Conservation (phyloP, 2,888 invertebrate genomes). For the Clanis bilineata region DNA sequence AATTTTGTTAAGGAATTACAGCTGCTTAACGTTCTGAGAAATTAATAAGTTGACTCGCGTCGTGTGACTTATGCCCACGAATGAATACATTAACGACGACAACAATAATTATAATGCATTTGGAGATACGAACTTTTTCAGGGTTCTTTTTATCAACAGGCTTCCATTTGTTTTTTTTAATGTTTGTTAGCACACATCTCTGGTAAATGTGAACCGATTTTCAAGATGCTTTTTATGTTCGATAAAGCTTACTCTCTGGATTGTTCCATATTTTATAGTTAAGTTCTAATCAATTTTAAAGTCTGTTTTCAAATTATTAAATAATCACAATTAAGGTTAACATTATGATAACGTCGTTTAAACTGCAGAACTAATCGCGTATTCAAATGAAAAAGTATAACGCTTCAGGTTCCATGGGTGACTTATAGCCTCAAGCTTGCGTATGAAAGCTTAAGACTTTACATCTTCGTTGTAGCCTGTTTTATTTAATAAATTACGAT, state of each 20-base stretch:
- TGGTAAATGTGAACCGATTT: too few species aligned
- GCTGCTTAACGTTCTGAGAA: constrained; percentile 3
- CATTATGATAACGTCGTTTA: neutral
- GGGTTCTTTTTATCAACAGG: too few species aligned
- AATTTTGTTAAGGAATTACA: neutral
- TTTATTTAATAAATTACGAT: constrained; percentile 28
- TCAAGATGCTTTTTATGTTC: too few species aligned
- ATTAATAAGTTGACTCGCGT: neutral
- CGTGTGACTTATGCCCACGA: constrained; percentile 18
- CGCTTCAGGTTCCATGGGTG: neutral
- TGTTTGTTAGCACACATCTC: too few species aligned
- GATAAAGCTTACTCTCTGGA: too few species aligned
- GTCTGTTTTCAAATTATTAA: too few species aligned
- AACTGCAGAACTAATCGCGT: neutral
- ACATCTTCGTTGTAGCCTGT: neutral
- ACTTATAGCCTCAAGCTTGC: neutral
- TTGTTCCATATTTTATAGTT: too few species aligned
- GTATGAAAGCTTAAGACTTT: neutral
- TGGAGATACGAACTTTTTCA: too few species aligned
- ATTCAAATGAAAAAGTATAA: neutral
- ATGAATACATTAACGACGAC: neutral
- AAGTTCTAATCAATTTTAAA: too few species aligned
- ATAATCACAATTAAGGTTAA: too few species aligned
- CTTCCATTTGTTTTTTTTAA: too few species aligned
- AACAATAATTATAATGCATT: too few species aligned